Conservation (phyloP, 2,797 vertebrate species). For the Spondyliosoma cantharus region DNA sequence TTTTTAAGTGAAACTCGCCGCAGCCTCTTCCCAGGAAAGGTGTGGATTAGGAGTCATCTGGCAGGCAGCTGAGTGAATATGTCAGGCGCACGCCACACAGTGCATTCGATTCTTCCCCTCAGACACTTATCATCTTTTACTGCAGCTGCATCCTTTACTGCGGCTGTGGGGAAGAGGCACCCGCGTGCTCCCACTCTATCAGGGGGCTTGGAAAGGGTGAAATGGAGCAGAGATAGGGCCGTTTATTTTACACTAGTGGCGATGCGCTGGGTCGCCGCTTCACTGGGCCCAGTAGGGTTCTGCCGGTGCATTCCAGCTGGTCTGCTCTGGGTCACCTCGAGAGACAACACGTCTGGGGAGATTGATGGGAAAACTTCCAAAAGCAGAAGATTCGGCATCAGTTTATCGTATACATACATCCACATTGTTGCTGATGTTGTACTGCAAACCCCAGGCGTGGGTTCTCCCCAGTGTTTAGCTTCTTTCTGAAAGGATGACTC, state of each 20-base stretch:
- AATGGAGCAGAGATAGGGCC: constrained; percentile 51
- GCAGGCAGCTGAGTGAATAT: constrained; percentile 51
- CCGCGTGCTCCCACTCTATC: constrained; percentile 25
- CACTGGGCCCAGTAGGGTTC: constrained; percentile 43
- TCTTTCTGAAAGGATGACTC: constrained; percentile 10
- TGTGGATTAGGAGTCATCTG: constrained; percentile 57
- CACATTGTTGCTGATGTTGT: constrained; percentile 15
- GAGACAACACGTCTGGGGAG: constrained; percentile 10
- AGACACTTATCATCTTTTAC: constrained; percentile 44
- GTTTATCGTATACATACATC: not conserved
- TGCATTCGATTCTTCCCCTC: constrained; percentile 24
- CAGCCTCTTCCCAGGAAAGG: constrained; percentile 6
- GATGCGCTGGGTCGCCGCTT: constrained; percentile 41
- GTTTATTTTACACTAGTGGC: constrained; percentile 63
- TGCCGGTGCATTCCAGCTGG: constrained; percentile 38
- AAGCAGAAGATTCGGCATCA: constrained; percentile 19
- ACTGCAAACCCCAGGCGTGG: constrained; percentile 14
- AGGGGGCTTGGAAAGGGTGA: constrained; percentile 45
- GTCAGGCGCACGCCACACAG: constrained; percentile 14
- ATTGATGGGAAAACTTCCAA: constrained; percentile 38
- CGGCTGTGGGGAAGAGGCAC: constrained; percentile 26
- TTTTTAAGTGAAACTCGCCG: constrained; percentile 19
- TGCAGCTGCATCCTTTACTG: constrained; percentile 45
- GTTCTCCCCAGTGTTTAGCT: constrained; percentile 1
- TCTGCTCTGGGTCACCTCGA: constrained; percentile 37